Evolutionary conservation across 2,888 invertebrate genomes (phyloP), one percentile per base, ranked within the genome.

Genomic region (Pharmacophagus antenor): DNA sequence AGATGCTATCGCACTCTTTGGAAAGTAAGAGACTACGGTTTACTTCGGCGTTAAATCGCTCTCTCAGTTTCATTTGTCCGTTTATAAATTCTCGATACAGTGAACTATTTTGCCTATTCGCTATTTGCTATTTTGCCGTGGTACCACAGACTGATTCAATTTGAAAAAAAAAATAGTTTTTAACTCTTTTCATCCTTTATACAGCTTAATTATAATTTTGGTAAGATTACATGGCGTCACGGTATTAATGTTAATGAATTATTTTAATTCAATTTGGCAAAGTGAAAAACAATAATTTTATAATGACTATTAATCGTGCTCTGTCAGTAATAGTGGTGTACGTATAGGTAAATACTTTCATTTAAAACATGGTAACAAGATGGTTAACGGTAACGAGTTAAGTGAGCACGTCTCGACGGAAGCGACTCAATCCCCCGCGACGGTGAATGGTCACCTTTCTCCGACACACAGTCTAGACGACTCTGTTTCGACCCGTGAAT

Each of bases 401-500:
- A 70, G 66, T 70, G 77, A 68, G 68, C 72, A 75, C 70, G 82
- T 81, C 80, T 81, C 55, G 50, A 42, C 67, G 67, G 75, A 79
- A 77, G 77, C 74, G 79, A 75, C 73, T 75, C 68, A 73, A 74
- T 76, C 72, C 72, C 71, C 72, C 71, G 75, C 69, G 77, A 74
- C 82, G 84, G 87, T 85, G 88, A 88, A 86, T 88, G 88, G 87
- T 85, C 85, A 89, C 89, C 89, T 90, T 90, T 90, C 89, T 87
- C 89, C 89, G 88, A 84, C 88, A 81, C 82, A 84, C 83, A 79
- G 89, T 89, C 88, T 89, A 85, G 88, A 85, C 87, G 77, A 79
- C 77, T 84, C 81, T 77, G 81, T 76, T 79, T 75, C 82, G 80
- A 79, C 80, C 85, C 75, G 84, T 89, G 87, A 88, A 88, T 89